Percentiles rank a stretch among this genome's conserved stretches.
These are phyloP conservation scores for Marasmarcha lunaedactyla DNA, from an alignment of 2,888 invertebrate genomes.

Conservation along the genomic window DNA sequence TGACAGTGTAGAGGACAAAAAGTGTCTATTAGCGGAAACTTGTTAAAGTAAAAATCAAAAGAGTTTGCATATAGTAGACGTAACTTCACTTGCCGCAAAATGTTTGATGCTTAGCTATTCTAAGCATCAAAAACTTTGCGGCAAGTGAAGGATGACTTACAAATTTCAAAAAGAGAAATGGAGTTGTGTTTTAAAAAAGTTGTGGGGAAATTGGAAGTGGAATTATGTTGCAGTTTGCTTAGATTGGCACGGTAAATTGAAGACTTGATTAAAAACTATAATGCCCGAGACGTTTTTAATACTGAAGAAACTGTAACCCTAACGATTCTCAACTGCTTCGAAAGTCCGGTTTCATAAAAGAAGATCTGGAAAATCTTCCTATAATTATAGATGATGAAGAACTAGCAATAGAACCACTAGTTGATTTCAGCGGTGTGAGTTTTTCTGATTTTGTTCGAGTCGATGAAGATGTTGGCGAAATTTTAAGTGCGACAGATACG, in stretches of 20 bases:
- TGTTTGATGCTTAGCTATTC: too few relatives aligned
- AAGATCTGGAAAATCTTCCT: too few relatives aligned
- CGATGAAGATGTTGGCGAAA: slow-evolving; percentile 15
- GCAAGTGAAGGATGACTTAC: slow-evolving; percentile 23
- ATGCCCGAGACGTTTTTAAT: slow-evolving; percentile 16
- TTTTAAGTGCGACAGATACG: slow-evolving; percentile 16
- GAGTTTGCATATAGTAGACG: slow-evolving; percentile 21
- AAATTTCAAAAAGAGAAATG: slow-evolving; percentile 21
- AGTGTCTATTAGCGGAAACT: slow-evolving; percentile 14
- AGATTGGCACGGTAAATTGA: slow-evolving; percentile 1
- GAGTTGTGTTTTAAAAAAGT: slow-evolving; percentile 18
- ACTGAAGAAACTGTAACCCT: slow-evolving; percentile 23
- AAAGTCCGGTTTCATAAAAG: too few relatives aligned
- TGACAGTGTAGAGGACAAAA: slow-evolving; percentile 18
- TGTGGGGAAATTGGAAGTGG: slow-evolving; percentile 15
- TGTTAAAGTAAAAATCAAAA: slow-evolving; percentile 17
- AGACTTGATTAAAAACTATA: slow-evolving; percentile 5
- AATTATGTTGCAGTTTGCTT: slow-evolving; percentile 3
- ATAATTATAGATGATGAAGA: slow-evolving; percentile 10
- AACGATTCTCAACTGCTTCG: too few relatives aligned
- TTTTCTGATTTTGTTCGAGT: slow-evolving; percentile 18
- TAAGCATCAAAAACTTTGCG: slow-evolving; percentile 19
- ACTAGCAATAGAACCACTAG: slow-evolving; percentile 13
- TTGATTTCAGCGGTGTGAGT: too few relatives aligned
- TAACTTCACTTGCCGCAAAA: too few relatives aligned